Evolutionary conservation across 2,797 vertebrate species (phyloP).

Genomic region (Neosalanx taihuensis): DNA sequence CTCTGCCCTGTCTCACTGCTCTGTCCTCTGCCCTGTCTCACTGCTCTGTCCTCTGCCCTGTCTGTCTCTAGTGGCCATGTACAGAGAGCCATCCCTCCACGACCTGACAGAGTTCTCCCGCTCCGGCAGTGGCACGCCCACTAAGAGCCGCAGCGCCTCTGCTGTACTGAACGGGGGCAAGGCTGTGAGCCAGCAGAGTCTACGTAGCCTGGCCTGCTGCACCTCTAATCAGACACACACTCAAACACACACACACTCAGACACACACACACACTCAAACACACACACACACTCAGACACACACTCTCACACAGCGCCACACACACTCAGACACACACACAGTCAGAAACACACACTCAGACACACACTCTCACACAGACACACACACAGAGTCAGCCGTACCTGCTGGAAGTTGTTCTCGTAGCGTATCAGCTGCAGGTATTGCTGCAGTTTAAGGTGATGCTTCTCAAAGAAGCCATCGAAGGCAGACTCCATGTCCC

Average conservation of each 20-base stretch:
- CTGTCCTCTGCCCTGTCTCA: no score
- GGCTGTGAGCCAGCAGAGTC: slow-evolving; percentile 98
- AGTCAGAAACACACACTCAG: neutral
- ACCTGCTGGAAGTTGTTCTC: slow-evolving; percentile 94
- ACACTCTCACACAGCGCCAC: no score
- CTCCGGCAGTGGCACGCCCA: slow-evolving; percentile 96
- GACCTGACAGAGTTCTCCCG: slow-evolving; percentile 98
- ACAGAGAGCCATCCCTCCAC: slow-evolving; percentile 98
- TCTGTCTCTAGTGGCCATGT: slow-evolving; percentile 89
- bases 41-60: neutral
- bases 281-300: no score
- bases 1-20: neutral
- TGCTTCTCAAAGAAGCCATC: slow-evolving; percentile 99
- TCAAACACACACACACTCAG: no score
- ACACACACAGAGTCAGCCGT: slow-evolving; percentile 14
- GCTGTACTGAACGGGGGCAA: slow-evolving; percentile 97
- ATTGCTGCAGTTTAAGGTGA: slow-evolving; percentile 93
- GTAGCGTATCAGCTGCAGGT: slow-evolving; percentile 89
- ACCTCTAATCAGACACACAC: neutral
- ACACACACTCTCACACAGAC: neutral
- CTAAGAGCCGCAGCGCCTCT: slow-evolving; percentile 97
- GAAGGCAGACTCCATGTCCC: slow-evolving; percentile 94
- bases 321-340: neutral
- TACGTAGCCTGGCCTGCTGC: slow-evolving; percentile 89
- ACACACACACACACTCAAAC: no score